phyloP scores from a whole-genome alignment of 2,888 invertebrate genomes.

The Harpagoxenus sublaevis region DNA sequence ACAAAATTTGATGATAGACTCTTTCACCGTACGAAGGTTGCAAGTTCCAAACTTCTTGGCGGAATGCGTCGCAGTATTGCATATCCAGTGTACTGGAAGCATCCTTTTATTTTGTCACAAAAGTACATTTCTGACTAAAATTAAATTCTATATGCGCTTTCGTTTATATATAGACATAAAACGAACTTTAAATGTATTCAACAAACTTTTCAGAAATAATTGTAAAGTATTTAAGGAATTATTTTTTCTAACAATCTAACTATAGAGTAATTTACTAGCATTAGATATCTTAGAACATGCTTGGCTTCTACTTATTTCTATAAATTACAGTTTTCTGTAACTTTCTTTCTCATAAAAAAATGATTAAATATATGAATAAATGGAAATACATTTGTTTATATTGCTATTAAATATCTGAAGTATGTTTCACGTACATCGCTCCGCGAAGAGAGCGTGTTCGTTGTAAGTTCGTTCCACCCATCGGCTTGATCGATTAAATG shows the following conservation, averaged over 20 bases:
- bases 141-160: background rate
- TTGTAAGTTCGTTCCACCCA: constrained; percentile 39
- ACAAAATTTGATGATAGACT: constrained; percentile 32
- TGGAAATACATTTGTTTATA: constrained; percentile 16
- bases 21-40: background rate
- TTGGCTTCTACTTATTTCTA: background rate
- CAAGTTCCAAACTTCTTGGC: constrained; percentile 10
- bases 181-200: background rate
- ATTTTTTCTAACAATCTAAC: background rate
- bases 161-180: background rate
- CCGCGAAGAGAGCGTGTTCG: background rate
- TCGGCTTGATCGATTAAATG: constrained; percentile 70
- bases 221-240: background rate
- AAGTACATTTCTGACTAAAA: constrained; percentile 1
- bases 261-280: background rate
- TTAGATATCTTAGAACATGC: background rate
- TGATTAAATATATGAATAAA: background rate
- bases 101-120: background rate
- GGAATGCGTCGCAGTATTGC: background rate
- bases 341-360: background rate
- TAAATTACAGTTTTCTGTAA: background rate
- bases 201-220: background rate
- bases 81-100: background rate
- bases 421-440: background rate
- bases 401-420: constrained; percentile 3